Evolutionary conservation across 2,113 vertebrate genomes (phyloP), one percentile per base, ranked within the genome.

Genomic region (Leiothrix lutea): DNA sequence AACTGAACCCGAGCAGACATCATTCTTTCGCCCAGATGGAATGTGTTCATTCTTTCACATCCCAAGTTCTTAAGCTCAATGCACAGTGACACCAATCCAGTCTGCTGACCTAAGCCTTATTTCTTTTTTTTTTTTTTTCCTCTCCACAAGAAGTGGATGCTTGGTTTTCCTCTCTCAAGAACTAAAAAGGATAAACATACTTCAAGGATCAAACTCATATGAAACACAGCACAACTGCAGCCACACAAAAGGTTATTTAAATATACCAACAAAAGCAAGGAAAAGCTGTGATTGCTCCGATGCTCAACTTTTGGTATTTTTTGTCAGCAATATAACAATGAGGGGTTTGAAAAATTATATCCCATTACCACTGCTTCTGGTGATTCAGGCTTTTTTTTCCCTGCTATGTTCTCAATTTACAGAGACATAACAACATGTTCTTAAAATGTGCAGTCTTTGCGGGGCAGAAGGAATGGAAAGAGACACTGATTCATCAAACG

Each of bases 401-500:
- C 65, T 72, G 33, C n/a, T 53, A 35, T 73, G 77, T 78, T 94
- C 91, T 92, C 83, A 84, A 50, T 67, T 91, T 86, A 92, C 64
- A 80, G 83, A 95, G 90, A 86, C 69, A 58, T 81, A 96, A 91
- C 67, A 94, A 83, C 69, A 81, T 87, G 81, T 91, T 95, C 84
- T 87, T 84, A 89, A 79, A 79, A 80, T 53, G 44, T 79, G 60
- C 80, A 92, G 92, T 78, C 90, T 95, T 95, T 87, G 65, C 26
- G 10, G 65, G 64, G 24, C 73, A 92, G 72, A 80, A 89, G 84
- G 69, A 95, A 92, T 71, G 48, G 73, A 60, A 95, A 75, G 80
- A 96, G 73, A 95, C 18, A 36, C 84, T 91, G 84, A 95, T 85
- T 96, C 95, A 95, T 64, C 81, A 81, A 85, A 91, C 5, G 81